Evolutionary conservation across 1,140 invertebrate genomes (phyloP).

Genomic region (Drosophila ambigua): DNA sequence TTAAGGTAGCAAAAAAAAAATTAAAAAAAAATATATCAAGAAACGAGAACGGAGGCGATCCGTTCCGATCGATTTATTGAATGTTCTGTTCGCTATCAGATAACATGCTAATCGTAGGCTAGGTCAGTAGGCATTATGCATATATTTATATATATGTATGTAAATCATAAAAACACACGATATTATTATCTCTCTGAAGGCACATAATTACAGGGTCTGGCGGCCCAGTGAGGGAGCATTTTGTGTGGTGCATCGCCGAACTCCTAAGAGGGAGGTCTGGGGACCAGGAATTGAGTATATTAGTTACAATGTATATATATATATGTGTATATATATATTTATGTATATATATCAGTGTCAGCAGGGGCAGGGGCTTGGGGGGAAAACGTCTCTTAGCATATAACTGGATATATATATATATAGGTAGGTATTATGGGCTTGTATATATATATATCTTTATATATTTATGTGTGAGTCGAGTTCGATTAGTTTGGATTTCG

Average conservation of each 20-base stretch:
- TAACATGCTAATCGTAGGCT: slow-evolving; percentile 42
- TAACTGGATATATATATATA: background rate
- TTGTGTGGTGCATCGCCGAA: slow-evolving; percentile 8
- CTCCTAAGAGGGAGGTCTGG: background rate
- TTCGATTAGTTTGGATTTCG: slow-evolving; percentile 47
- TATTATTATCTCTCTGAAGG: slow-evolving; percentile 53
- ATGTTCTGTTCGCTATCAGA: slow-evolving; percentile 46
- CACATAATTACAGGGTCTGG: slow-evolving; percentile 75
- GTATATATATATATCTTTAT: background rate
- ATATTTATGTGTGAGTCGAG: background rate
- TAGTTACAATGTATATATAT: slow-evolving; percentile 8
- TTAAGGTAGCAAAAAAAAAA: slow-evolving; percentile 48
- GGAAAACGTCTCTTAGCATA: too few species aligned
- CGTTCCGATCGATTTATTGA: background rate
- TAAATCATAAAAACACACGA: slow-evolving; percentile 49
- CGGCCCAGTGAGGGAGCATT: slow-evolving; percentile 40
- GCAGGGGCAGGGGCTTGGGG: too few species aligned
- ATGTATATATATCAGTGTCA: too few species aligned
- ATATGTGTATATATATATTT: slow-evolving; percentile 5
- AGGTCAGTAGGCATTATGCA: slow-evolving; percentile 32
- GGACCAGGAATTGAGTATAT: slow-evolving; percentile 29
- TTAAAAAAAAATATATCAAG: slow-evolving; percentile 4
- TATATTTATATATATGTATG: slow-evolving; percentile 1
- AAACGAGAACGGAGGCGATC: background rate
- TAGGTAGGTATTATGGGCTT: background rate